Base-by-base conservation (phyloP, 2,113 vertebrate genomes). In the Nematolebias whitei region DNA sequence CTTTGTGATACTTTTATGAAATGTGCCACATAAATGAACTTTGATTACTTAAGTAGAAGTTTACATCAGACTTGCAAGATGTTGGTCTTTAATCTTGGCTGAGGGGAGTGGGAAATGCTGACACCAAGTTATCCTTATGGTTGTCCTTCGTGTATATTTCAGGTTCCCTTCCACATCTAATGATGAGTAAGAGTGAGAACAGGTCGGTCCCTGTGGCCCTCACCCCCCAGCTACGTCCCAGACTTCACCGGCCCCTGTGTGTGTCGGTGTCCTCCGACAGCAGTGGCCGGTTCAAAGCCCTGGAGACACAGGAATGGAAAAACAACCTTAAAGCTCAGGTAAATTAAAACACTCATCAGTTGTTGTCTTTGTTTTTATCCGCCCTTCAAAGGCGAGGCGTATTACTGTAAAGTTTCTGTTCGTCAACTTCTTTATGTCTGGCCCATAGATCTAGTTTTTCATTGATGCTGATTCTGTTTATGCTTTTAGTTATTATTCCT, bases 291-390 rank as follows among this genome's bases (percentile, higher is more conserved):
- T 93, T 90, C 69, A 91, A 78, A 53, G 90, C 88, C 12, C 73
- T 81, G 44, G 91, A 92, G 81, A 87, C 87, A 3, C 91, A 86
- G 74, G 91, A 89, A 64, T 92, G 92, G 89, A 90, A 91, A 76
- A 90, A 91, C 51, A 87, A 90, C 84, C 89, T 94, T 53, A 91
- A 93, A 83, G 88, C 91, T 68, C 93, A 93, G 92, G 93, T 93
- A 70, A 2, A 32, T 43, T 1, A 29, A 7, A 0, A 10, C 19
- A 68, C 39, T n/a, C n/a, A 13, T 14, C 2, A 19, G 15, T 35
- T 1, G 9, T 13, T 38, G n/a, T 12, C 5, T 54, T 12, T 29
- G 47, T 24, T 20, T 22, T 24, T 14, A 14, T 20, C n/a, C n/a
- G n/a, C n/a, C n/a, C n/a, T n/a, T n/a, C n/a, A n/a, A n/a, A n/a